Base-by-base conservation (phyloP, 2,113 vertebrate species). In the Ictalurus punctatus region DNA sequence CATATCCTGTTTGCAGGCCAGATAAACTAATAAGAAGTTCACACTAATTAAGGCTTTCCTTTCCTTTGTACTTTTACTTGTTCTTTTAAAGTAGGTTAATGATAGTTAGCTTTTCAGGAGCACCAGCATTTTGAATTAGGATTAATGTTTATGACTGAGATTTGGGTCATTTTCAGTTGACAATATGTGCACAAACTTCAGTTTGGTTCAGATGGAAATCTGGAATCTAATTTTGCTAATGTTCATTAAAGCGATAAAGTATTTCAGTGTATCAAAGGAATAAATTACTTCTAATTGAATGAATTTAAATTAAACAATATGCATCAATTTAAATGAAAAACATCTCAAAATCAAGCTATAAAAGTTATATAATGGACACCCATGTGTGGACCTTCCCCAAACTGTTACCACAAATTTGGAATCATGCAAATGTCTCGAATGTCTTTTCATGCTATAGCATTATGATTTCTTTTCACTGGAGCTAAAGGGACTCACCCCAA, bases 11-110 rank as follows among this genome's bases (percentile, higher is more conserved):
- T 84, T 54, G 40, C 40, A 59, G 48, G 17, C 65, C 27, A 65
- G 84, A 73, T 90, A 56, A 85, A 84, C 69, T 76, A 56, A 65
- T 58, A 54, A 74, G 69, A 59, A 52, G 63, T 13, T 61, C 63
- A 85, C 37, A 81, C 54, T 81, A 87, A 90, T 73, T 79, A 56
- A 65, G 37, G n/a, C 69, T 79, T 84, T 84, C 56, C 34, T 84
- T 90, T 90, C 73, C 76, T 54, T 63, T 23, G 27, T 80, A 73
- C 63, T 85, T 59, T 76, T 7, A 74, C 40, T 44, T 48, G 44
- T 48, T 52, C 48, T 52, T 52, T 52, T 52, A 52, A 52, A 9
- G 48, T 52, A 52, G 48, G 48, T 52, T 52, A 52, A 52, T 54
- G 54, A 54, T 44, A 48, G 40, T 48, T 78, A 14, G 27, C 40